phyloP scores from a whole-genome alignment of 2,888 invertebrate genomes.

The Rotaria sp. region DNA sequence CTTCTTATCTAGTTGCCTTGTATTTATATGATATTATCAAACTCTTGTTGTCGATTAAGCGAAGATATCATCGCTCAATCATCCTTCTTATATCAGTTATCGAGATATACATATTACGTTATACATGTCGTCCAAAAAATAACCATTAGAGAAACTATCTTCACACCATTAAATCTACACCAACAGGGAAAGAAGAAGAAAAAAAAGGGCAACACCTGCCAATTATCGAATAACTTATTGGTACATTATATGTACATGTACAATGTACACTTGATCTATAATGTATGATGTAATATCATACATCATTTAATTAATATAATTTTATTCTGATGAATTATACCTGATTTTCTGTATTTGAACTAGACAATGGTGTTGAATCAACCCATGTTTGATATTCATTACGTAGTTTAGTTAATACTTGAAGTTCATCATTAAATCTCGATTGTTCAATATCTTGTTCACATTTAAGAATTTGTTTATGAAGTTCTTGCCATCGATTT shows the following conservation, averaged over 20 bases:
- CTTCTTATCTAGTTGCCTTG: background rate
- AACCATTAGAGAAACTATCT: background rate
- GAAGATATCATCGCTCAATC: background rate
- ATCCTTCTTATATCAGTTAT: background rate
- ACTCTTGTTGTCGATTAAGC: background rate
- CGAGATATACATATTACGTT: background rate
- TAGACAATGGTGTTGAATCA: background rate
- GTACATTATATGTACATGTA: background rate
- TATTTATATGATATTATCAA: background rate
- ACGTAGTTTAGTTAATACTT: background rate
- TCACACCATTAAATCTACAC: background rate
- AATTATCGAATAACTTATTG: constrained; percentile 23
- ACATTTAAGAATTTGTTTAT: background rate
- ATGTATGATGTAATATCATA: background rate
- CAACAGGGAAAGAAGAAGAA: background rate
- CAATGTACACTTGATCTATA: background rate
- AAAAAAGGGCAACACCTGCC: constrained; percentile 31
- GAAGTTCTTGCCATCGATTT: background rate
- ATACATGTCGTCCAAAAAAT: background rate
- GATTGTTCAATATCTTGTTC: background rate
- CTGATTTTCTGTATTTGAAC: background rate
- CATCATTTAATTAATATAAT: background rate
- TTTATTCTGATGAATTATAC: background rate
- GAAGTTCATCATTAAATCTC: background rate
- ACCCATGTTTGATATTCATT: background rate